These are phyloP conservation scores for Axinella damicornis DNA, from an alignment of 37 sponge, comb jelly and placozoan species.

Conservation along the genomic window DNA sequence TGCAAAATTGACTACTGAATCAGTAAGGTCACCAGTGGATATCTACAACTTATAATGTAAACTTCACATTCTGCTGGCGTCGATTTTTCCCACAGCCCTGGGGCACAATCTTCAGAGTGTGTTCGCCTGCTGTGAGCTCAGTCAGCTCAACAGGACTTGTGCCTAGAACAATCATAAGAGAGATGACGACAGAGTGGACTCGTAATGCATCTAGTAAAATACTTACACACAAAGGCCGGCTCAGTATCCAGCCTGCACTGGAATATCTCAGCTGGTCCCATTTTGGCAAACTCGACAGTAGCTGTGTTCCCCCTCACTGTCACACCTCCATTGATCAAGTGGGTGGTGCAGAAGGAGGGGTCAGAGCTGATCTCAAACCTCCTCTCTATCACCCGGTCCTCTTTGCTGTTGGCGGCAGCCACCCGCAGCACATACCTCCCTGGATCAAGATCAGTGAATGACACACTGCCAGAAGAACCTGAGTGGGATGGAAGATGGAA, in stretches of 20 bases:
- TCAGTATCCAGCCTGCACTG: not conserved
- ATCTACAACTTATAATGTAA: no score
- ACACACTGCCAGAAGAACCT: constrained; percentile 4
- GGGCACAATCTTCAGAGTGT: no score
- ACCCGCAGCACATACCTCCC: not conserved
- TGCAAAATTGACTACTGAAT: no score
- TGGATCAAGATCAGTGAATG: not conserved
- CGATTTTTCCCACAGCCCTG: no score
- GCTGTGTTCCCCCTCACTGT: not conserved
- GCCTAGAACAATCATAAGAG: no score
- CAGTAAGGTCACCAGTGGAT: no score
- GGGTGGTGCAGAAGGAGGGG: not conserved
- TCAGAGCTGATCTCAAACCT: constrained; percentile 8
- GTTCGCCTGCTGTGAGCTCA: no score
- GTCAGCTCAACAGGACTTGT: no score
- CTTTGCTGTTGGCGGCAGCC: not conserved
- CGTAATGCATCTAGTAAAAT: no score
- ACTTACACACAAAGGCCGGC: not conserved
- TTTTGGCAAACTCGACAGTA: constrained; percentile 17
- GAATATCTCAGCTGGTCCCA: constrained; percentile 5
- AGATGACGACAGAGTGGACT: no score
- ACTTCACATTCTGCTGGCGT: no score
- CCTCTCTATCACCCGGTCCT: not conserved
- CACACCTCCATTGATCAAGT: constrained; percentile 19
- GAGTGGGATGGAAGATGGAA: not conserved